Evolutionary conservation across 2,797 vertebrate genomes (phyloP).

Genomic region (Anolis apletophallus): DNA sequence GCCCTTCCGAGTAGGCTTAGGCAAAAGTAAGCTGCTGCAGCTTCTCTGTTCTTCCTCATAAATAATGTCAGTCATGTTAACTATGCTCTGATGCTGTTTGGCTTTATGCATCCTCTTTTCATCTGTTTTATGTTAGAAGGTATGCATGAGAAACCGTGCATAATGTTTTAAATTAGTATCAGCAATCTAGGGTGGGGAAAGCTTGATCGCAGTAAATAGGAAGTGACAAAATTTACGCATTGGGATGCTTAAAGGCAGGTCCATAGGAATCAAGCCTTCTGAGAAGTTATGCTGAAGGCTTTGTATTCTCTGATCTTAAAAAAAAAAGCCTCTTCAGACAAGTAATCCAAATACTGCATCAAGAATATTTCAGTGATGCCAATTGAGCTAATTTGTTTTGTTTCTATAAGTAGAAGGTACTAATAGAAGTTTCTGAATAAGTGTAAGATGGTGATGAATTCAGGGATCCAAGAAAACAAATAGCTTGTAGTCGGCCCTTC

Average conservation of each 20-base stretch:
- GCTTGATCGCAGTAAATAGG: neutral
- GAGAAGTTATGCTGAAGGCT: neutral
- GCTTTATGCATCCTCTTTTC: too few species aligned
- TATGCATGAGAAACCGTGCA: neutral
- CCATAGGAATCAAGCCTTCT: neutral
- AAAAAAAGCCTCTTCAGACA: neutral
- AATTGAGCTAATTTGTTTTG: neutral
- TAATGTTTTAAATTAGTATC: too few species aligned
- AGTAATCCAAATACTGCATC: neutral
- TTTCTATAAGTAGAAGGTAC: neutral
- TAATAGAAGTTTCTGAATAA: neutral
- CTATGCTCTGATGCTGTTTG: too few species aligned
- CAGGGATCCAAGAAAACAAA: neutral
- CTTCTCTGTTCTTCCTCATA: too few species aligned
- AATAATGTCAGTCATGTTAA: too few species aligned
- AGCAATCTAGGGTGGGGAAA: neutral
- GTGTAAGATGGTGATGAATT: neutral
- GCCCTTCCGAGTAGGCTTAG: too few species aligned
- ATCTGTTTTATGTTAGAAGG: too few species aligned
- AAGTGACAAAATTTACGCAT: neutral
- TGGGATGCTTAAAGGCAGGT: neutral
- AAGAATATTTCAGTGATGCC: neutral
- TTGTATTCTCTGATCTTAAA: neutral
- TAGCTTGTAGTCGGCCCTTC: neutral
- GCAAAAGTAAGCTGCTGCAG: too few species aligned